Base-by-base conservation (phyloP, 2,797 vertebrate species). In the Zenarchopterus dispar region DNA sequence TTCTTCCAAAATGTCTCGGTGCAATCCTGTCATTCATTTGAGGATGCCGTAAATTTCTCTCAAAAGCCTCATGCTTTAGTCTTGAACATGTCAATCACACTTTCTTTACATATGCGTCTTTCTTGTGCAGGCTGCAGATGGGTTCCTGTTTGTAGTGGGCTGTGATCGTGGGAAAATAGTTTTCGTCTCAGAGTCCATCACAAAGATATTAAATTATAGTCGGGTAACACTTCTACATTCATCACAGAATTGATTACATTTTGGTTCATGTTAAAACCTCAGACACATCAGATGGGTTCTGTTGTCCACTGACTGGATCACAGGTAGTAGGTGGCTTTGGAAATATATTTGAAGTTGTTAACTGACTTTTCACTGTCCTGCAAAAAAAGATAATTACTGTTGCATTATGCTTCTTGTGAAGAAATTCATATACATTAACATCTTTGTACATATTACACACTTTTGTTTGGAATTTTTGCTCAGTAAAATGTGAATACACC, bases 151-250 rank as follows among this genome's bases (percentile, higher is more conserved):
- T 89, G 96, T 98, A 68, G 95, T 98, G 83, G 96, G 96, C 88
- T 99, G 97, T 83, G 96, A 98, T 91, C 93, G 95, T 85, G 97
- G 96, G 77, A 97, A 95, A 91, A 97, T 98, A 84, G 89, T 97
- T 71, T 99, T 98, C 84, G 94, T 98, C 84, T 98, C 96, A 6
- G 95, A 99, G 87, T 97, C 96, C 5, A 91, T 98, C 89, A 95
- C 93, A 77, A 96, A 96, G 93, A 95, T 92, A 67, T 94, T 98
- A 70, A 95, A 96, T 86, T 98, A 96, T 81, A 95, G 93, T 88
- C 95, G 95, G 93, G 97, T 99, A 90, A 75, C 81, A 74, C 45
- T 80, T 87, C 76, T 78, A 67, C 56, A 66, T 76, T 77, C 78
- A 68, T 78, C 63, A 39, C 52, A 76, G 48, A 75, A 24, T 78